These are phyloP conservation scores for Agrotis ipsilon DNA, from an alignment of 2,888 invertebrate genomes.

Conservation along the genomic window DNA sequence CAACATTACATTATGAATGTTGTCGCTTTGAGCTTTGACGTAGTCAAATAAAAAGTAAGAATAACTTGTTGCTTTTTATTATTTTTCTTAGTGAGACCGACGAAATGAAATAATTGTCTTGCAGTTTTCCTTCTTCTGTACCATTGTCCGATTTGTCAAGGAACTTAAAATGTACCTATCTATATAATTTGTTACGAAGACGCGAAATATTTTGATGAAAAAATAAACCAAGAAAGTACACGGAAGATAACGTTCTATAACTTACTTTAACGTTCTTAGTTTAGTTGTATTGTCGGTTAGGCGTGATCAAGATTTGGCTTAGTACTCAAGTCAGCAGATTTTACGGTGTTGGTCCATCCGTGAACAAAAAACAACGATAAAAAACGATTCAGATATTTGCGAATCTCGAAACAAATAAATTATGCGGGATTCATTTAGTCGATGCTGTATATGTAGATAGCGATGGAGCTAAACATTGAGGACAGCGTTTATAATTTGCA, in stretches of 20 bases:
- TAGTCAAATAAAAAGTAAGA: conserved; percentile 1
- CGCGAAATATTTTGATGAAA: background rate
- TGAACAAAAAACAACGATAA: conserved; percentile 29
- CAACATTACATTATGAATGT: conserved; percentile 11
- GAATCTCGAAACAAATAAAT: conserved; percentile 27
- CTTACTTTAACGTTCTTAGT: background rate
- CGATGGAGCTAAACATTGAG: conserved; percentile 66
- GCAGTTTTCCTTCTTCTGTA: background rate
- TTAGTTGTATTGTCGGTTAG: background rate
- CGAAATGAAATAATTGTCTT: background rate
- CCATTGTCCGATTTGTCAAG: background rate
- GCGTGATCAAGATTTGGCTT: background rate
- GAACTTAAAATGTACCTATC: background rate
- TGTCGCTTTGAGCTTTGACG: conserved; percentile 2
- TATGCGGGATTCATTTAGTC: conserved; percentile 45
- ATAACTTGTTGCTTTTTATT: background rate
- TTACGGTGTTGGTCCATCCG: background rate
- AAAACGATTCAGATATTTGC: conserved; percentile 26
- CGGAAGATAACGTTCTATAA: background rate
- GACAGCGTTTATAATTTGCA: conserved; percentile 86
- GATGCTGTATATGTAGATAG: conserved; percentile 48
- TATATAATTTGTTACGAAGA: background rate
- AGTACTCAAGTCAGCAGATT: background rate
- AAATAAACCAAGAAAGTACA: background rate
- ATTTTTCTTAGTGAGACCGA: background rate